Percentiles rank a stretch among this genome's conserved stretches.
These are phyloP conservation scores for Micrasema minimum DNA, from an alignment of 1,140 invertebrate genomes.

Conservation along the genomic window DNA sequence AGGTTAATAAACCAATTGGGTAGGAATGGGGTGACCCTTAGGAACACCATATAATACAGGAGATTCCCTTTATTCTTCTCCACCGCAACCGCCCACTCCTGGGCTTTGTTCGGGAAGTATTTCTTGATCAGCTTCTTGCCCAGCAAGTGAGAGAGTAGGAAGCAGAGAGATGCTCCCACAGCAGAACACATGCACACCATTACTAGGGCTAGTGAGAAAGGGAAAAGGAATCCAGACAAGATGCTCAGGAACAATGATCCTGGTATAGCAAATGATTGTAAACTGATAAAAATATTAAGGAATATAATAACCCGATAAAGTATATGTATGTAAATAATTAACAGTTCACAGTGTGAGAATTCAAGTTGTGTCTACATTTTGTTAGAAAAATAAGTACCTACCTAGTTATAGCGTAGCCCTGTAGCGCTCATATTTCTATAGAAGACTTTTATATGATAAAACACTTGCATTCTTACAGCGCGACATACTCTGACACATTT, in stretches of 20 bases:
- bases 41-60: slow-evolving; percentile 96
- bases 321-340: too few relatives aligned
- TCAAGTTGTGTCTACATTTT: too few relatives aligned
- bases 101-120: slow-evolving; percentile 90
- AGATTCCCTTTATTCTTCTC: slow-evolving; percentile 88
- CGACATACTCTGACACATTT: too few relatives aligned
- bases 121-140: slow-evolving; percentile 86
- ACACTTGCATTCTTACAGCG: too few relatives aligned
- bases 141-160: slow-evolving; percentile 89
- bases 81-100: slow-evolving; percentile 87
- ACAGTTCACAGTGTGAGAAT: too few relatives aligned
- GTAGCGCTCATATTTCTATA: too few relatives aligned
- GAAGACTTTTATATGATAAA: too few relatives aligned
- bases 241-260: slow-evolving; percentile 98
- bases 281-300: slow-evolving; percentile 70
- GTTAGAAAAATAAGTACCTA: too few relatives aligned
- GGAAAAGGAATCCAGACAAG: slow-evolving; percentile 96
- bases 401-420: too few relatives aligned
- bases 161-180: slow-evolving; percentile 95
- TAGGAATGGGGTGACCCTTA: slow-evolving; percentile 96
- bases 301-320: slow-evolving; percentile 43
- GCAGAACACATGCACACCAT: slow-evolving; percentile 97
- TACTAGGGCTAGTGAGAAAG: slow-evolving; percentile 88
- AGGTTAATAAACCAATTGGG: slow-evolving; percentile 99
- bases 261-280: slow-evolving; percentile 99